Evolutionary conservation across 2,888 invertebrate genomes (phyloP), one percentile per base, ranked within the genome.

Genomic region (Philereme vetulata): DNA sequence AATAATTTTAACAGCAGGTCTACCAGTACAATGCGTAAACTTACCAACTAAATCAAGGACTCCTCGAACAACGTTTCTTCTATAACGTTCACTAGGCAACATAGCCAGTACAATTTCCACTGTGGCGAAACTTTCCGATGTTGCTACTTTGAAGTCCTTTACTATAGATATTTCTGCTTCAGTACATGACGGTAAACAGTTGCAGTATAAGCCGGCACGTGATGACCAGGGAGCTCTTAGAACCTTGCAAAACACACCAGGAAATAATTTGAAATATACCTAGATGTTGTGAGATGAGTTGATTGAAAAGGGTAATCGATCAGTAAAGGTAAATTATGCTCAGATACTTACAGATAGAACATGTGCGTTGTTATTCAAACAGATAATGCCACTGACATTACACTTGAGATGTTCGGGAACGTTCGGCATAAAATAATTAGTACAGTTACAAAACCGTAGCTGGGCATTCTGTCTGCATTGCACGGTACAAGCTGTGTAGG

Each of bases 401-500:
- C 96, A 96, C 61, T 93, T 93, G n/a, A 86, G 70, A 56, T 82
- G 72, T 54, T 90, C 89, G 2, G 93, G 87, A 3, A 94, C 92
- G 68, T 95, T 94, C 0, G 96, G 96, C 85, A 95, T 94, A 59
- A 95, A 90, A 77, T 95, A 95, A 71, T 95, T 95, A 3, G 94
- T 93, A 79, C 96, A 96, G 68, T 94, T 94, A 75, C 96, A 96
- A 5, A 93, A 78, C 44, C 86, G 79, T 9, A 95, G 68, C 74
- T 96, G 95, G 0, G 94, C 94, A 55, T 94, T 90, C 79, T 95
- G 95, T 52, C 96, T 93, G 71, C 96, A 96, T 72, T 96, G 95
- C 0, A 96, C 95, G 5, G 94, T 94, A 74, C 96, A 96, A 0
- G 95, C 95, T 38, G 95, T 95, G 68, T 91, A 91, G 51, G 96